phyloP scores from a whole-genome alignment of 2,888 invertebrate species.

The Ectemnius cavifrons region DNA sequence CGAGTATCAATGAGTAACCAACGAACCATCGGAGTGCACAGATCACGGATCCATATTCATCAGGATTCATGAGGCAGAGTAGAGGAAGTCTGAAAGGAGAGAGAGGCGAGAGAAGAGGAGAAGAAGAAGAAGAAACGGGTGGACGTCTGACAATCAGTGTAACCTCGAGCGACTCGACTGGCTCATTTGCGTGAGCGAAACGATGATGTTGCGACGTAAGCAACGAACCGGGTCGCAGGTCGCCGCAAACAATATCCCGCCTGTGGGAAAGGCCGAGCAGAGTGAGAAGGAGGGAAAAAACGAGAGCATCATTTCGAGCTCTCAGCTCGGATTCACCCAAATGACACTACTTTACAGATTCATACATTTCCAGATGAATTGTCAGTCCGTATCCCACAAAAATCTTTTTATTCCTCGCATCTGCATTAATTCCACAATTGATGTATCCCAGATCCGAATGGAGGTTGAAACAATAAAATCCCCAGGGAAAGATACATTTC shows the following conservation, averaged over 20 bases:
- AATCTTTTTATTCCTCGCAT: no score
- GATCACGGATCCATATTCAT: conserved; percentile 68
- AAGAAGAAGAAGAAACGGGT: conserved; percentile 28
- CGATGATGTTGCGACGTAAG: conserved; percentile 72
- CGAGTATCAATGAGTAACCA: conserved; percentile 75
- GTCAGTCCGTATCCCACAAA: no score
- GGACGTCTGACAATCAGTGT: conserved; percentile 30
- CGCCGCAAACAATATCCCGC: conserved; percentile 74
- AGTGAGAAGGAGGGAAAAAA: conserved; percentile 13
- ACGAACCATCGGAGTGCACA: conserved; percentile 9
- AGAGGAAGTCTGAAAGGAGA: no score
- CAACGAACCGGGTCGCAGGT: conserved; percentile 72
- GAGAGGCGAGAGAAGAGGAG: conserved; percentile 21
- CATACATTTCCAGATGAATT: no score
- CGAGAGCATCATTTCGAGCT: not conserved
- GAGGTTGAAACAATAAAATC: no score
- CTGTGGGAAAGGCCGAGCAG: conserved; percentile 68
- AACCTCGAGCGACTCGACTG: conserved; percentile 54
- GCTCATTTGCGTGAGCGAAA: conserved; percentile 71
- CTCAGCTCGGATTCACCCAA: no score
- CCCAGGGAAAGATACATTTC: no score
- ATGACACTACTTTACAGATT: no score
- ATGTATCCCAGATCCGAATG: no score
- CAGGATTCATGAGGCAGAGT: conserved; percentile 11
- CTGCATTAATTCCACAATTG: no score